These are phyloP conservation scores for Rynchops niger DNA, from an alignment of 2,113 vertebrate species.

Conservation along the genomic window DNA sequence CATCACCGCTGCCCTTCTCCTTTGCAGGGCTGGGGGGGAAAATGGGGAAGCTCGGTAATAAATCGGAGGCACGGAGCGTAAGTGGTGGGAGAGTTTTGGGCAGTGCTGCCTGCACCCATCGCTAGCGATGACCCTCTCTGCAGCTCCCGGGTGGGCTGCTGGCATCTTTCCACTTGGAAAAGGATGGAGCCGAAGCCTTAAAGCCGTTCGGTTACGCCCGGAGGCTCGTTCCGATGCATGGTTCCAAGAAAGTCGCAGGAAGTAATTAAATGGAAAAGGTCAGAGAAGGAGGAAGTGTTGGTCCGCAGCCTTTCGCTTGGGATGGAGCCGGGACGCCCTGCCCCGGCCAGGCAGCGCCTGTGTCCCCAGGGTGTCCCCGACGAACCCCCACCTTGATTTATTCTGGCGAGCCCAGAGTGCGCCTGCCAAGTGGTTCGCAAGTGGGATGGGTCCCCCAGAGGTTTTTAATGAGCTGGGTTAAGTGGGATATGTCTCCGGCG, in stretches of 20 bases:
- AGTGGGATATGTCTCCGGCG: not conserved
- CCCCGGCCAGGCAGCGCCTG: not conserved
- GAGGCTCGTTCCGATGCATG: not conserved
- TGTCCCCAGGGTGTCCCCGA: not conserved
- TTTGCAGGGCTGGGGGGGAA: not conserved
- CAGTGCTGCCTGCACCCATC: not conserved
- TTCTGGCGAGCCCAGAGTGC: rapidly evolving
- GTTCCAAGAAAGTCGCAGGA: slow-evolving; percentile 78
- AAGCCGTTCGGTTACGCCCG: not conserved
- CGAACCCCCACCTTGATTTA: not conserved
- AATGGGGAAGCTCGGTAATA: not conserved
- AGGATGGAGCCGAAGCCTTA: not conserved
- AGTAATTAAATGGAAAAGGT: slow-evolving; percentile 82
- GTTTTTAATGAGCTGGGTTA: not conserved
- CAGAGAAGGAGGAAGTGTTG: slow-evolving; percentile 78
- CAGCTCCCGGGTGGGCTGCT: not conserved
- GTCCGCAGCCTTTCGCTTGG: slow-evolving; percentile 45
- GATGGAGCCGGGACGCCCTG: slow-evolving; percentile 24
- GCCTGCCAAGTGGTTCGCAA: not conserved
- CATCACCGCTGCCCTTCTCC: not conserved
- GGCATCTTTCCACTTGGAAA: not conserved
- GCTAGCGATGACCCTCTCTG: rapidly evolving
- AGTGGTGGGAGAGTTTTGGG: not conserved
- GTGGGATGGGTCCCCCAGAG: not conserved
- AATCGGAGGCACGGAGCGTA: rapidly evolving